Conservation (phyloP, 2,797 vertebrate species). For the Apodemus agrarius region DNA sequence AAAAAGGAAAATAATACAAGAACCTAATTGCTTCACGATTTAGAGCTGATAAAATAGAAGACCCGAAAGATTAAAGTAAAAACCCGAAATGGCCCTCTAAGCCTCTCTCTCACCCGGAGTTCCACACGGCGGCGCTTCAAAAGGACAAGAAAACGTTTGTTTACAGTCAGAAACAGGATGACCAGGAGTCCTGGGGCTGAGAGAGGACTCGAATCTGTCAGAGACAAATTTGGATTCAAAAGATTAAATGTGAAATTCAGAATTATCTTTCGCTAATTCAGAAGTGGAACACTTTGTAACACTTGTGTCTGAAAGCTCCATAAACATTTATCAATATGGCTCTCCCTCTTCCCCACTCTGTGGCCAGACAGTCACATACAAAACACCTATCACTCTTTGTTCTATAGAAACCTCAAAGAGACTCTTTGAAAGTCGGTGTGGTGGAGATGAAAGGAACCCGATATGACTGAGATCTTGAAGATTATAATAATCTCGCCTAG, state of each 20-base stretch:
- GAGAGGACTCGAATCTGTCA: not conserved
- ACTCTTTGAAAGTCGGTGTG: not conserved
- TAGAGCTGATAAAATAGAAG: conserved; percentile 28
- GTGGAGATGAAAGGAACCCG: not conserved
- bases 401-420: not conserved
- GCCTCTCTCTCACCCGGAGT: not conserved
- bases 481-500: conserved; percentile 34
- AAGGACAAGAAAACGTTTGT: not conserved
- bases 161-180: not conserved
- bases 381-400: not conserved
- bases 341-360: not conserved
- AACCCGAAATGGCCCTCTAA: not conserved
- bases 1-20: not conserved
- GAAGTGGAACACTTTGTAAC: not conserved
- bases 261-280: not conserved
- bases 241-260: conserved; percentile 8
- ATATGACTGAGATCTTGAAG: not conserved
- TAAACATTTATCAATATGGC: not conserved
- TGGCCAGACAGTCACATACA: no score
- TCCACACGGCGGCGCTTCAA: not conserved
- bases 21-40: conserved; percentile 33
- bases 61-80: not conserved
- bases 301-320: not conserved
- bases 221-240: not conserved
- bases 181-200: not conserved